Conservation (phyloP, 2,113 vertebrate genomes). For the Coregonus clupeaformis region DNA sequence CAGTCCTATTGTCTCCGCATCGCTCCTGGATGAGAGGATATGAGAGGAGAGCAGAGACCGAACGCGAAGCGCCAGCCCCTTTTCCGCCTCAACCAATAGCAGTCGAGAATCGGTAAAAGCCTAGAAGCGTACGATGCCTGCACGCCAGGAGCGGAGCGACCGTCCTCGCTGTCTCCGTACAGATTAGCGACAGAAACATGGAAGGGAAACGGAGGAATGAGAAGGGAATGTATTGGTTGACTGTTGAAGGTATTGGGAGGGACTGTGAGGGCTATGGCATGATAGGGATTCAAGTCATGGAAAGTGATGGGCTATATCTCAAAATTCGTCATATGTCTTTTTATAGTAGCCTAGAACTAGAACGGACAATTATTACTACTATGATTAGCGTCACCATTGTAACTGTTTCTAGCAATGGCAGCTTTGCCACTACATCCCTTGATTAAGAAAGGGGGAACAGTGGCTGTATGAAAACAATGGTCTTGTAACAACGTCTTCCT, state of each 20-base stretch:
- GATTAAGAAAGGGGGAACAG: too few relatives aligned
- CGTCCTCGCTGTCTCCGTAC: constrained; percentile 69
- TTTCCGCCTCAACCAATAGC: constrained; percentile 56
- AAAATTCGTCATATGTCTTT: neutral
- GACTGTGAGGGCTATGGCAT: neutral
- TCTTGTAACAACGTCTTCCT: too few relatives aligned
- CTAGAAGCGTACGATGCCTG: constrained; percentile 14
- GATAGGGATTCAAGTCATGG: neutral
- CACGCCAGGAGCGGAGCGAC: constrained; percentile 11
- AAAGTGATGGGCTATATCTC: neutral
- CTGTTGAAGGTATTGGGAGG: neutral
- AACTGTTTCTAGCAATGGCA: neutral
- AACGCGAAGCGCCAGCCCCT: constrained; percentile 24
- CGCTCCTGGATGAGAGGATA: constrained; percentile 51
- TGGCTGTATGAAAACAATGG: too few relatives aligned
- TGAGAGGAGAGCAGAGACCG: constrained; percentile 1
- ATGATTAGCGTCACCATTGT: neutral
- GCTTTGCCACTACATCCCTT: neutral
- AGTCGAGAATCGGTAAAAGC: constrained; percentile 38
- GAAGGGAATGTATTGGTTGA: neutral
- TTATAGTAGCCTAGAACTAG: neutral
- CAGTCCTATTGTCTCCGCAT: constrained; percentile 71
- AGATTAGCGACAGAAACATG: constrained; percentile 52
- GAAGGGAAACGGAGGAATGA: neutral
- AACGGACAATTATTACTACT: neutral